Evolutionary conservation across 2,888 invertebrate genomes (phyloP).

Genomic region (Stenchaetothrips biformis): DNA sequence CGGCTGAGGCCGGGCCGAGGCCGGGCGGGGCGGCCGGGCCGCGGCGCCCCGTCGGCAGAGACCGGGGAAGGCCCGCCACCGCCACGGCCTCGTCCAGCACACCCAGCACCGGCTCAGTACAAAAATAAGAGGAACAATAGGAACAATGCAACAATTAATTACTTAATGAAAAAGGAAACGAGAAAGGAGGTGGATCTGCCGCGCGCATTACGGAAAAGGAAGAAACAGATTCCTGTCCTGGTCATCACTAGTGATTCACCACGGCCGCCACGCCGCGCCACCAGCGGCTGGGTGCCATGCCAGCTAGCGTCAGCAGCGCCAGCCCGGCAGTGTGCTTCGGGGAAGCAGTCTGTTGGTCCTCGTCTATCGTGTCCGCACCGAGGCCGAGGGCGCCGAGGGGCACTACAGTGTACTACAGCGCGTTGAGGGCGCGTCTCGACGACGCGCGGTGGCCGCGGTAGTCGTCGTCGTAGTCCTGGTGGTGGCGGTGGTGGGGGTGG

Average conservation of each 20-base stretch:
- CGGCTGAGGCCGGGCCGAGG: background rate
- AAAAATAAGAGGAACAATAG: background rate
- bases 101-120: background rate
- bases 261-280: too few relatives aligned
- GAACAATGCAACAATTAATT: background rate
- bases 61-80: background rate
- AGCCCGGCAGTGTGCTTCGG: too few relatives aligned
- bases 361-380: constrained; percentile 48
- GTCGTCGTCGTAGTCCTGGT: constrained; percentile 42
- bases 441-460: constrained; percentile 55
- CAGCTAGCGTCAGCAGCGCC: too few relatives aligned
- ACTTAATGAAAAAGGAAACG: background rate
- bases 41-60: background rate
- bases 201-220: background rate
- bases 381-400: too few relatives aligned
- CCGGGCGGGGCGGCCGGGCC: background rate
- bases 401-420: constrained; percentile 61
- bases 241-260: background rate
- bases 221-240: background rate
- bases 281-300: too few relatives aligned
- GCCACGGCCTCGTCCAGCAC: background rate
- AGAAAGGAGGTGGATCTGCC: constrained; percentile 2
- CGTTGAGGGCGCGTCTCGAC: constrained; percentile 65
- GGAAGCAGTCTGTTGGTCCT: constrained; percentile 43
- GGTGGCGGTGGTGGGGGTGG: too few relatives aligned